Evolutionary conservation across 2,797 vertebrate species (phyloP).

Genomic region (Girardinus metallicus): DNA sequence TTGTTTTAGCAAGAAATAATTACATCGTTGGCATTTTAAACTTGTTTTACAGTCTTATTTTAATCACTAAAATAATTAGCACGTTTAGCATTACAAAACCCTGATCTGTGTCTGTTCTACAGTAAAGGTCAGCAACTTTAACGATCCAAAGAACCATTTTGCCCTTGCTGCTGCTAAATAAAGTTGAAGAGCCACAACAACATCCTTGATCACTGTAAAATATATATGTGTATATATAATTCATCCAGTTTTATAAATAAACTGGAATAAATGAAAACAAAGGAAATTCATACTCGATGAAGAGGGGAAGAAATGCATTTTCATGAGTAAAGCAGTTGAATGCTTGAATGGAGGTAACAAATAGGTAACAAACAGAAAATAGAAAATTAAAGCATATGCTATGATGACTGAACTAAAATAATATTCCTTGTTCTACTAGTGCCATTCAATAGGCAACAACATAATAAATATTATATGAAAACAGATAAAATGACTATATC

Average conservation of each 20-base stretch:
- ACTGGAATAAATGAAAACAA: background rate
- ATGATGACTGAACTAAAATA: background rate
- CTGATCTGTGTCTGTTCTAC: background rate
- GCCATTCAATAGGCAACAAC: background rate
- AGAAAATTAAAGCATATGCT: background rate
- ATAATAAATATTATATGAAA: background rate
- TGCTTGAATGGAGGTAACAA: background rate
- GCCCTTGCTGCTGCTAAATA: background rate
- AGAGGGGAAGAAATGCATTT: background rate
- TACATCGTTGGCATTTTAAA: background rate
- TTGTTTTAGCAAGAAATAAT: background rate
- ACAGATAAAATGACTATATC: background rate
- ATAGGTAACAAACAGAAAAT: background rate
- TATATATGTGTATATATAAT: background rate
- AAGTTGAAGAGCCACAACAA: background rate
- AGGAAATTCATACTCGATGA: background rate
- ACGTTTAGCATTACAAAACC: background rate
- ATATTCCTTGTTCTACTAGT: background rate
- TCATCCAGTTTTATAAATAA: background rate
- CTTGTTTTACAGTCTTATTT: background rate
- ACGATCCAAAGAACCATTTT: background rate
- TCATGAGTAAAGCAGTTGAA: background rate
- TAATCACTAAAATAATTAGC: constrained; percentile 1
- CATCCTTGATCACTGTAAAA: background rate
- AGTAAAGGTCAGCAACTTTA: background rate